A percentile compares a stretch with the other conserved stretches of the same genome.
phyloP scores from a whole-genome alignment of 2,113 vertebrate genomes.

The Pandion haliaetus region DNA sequence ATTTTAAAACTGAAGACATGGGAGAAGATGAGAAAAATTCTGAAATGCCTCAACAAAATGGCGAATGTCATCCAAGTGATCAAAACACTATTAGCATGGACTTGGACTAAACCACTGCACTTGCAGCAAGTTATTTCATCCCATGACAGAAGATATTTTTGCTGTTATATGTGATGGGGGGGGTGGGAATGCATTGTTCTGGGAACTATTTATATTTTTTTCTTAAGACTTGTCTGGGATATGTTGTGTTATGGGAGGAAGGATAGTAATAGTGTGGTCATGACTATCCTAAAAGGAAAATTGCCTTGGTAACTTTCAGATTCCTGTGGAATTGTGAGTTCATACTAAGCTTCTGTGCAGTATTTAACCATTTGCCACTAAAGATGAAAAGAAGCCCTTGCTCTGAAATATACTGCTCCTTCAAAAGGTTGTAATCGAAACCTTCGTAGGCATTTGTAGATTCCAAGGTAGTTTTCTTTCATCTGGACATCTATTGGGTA shows the following conservation, averaged over 20 bases:
- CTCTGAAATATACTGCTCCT: constrained; percentile 66
- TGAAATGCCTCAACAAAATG: constrained; percentile 75
- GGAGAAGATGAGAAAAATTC: constrained; percentile 69
- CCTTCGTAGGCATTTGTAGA: constrained; percentile 67
- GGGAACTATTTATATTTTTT: constrained; percentile 79
- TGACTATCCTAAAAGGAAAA: constrained; percentile 79
- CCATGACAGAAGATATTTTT: constrained; percentile 68
- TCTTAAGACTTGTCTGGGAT: constrained; percentile 70
- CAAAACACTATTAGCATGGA: constrained; percentile 76
- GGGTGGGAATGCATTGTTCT: constrained; percentile 48
- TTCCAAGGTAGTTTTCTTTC: constrained; percentile 80
- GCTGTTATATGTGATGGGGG: constrained; percentile 47
- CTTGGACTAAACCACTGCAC: constrained; percentile 70
- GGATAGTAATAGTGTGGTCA: constrained; percentile 62
- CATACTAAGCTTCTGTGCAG: constrained; percentile 77
- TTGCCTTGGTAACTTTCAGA: constrained; percentile 82
- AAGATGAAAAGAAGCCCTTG: constrained; percentile 66
- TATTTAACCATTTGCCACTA: constrained; percentile 66
- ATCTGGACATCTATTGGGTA: constrained; percentile 64
- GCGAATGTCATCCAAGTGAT: constrained; percentile 69
- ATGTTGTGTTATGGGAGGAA: constrained; percentile 65
- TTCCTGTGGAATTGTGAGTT: constrained; percentile 86
- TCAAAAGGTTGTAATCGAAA: constrained; percentile 52
- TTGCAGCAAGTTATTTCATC: constrained; percentile 35
- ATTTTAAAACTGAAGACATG: constrained; percentile 70